A percentile compares a stretch with the other conserved stretches of the same genome.
Conservation (phyloP, 2,888 invertebrate species). For the Cosmia pyralina region DNA sequence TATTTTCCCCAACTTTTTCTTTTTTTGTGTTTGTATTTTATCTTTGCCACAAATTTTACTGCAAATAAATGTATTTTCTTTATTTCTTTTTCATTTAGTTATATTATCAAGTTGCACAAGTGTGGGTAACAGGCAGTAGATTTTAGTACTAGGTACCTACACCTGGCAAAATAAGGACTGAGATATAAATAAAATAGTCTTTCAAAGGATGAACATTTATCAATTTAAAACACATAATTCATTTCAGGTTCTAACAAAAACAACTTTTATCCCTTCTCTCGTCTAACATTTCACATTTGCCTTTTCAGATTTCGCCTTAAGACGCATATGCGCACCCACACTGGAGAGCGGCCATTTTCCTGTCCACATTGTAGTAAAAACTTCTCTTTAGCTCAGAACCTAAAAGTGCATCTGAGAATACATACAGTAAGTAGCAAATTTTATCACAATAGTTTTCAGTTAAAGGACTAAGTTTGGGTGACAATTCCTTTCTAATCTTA, state of each 20-base stretch:
- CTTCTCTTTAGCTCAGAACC: constrained; percentile 83
- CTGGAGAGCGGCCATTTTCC: constrained; percentile 80
- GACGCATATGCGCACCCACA: constrained; percentile 85
- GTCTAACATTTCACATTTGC: background rate
- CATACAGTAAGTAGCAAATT: constrained; percentile 79
- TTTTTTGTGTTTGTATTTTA: too few species aligned
- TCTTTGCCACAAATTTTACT: too few species aligned
- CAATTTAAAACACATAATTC: background rate
- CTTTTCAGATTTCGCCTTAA: constrained; percentile 82
- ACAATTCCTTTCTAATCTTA: background rate
- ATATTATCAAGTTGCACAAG: background rate
- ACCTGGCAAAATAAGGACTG: background rate
- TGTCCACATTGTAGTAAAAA: constrained; percentile 83
- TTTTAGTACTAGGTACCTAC: background rate
- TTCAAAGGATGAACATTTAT: background rate
- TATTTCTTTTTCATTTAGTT: background rate
- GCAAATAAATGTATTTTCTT: background rate
- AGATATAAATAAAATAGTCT: background rate
- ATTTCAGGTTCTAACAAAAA: background rate
- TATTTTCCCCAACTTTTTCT: too few species aligned
- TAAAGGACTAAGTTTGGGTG: background rate
- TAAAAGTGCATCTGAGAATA: constrained; percentile 84
- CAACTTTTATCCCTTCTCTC: background rate
- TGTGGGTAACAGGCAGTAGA: background rate
- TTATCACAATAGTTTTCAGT: background rate